phyloP scores from a whole-genome alignment of 2,888 invertebrate species.

The Lasioglossum zephyrum region DNA sequence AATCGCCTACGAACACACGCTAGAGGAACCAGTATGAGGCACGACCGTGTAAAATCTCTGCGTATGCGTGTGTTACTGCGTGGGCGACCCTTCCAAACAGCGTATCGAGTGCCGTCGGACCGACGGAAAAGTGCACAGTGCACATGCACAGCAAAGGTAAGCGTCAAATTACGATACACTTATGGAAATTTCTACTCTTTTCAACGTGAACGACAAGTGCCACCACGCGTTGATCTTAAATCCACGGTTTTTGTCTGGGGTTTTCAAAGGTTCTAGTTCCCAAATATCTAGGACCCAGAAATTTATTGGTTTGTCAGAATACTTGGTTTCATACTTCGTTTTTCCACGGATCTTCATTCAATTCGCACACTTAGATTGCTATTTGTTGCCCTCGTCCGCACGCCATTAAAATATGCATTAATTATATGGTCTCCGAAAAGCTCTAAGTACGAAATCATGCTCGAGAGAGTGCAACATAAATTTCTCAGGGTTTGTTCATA shows the following conservation, averaged over 20 bases:
- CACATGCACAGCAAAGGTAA: constrained; percentile 19
- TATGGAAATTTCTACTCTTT: constrained; percentile 11
- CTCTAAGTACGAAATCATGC: too few relatives aligned
- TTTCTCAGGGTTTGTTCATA: too few relatives aligned
- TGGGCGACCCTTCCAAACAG: constrained; percentile 65
- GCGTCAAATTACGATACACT: constrained; percentile 42
- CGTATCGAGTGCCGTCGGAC: constrained; percentile 63
- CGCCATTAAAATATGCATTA: too few relatives aligned
- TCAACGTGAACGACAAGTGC: neutral
- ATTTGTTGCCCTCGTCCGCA: too few relatives aligned
- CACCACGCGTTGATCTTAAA: neutral
- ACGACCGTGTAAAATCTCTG: constrained; percentile 17
- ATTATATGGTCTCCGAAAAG: too few relatives aligned
- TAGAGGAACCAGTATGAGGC: constrained; percentile 20
- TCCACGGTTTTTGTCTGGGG: neutral
- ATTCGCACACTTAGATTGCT: too few relatives aligned
- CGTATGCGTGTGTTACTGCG: constrained; percentile 56
- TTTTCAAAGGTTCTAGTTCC: neutral
- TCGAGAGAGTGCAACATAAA: too few relatives aligned
- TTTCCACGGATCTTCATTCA: too few relatives aligned
- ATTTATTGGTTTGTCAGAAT: too few relatives aligned
- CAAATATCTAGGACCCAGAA: neutral
- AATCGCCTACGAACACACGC: constrained; percentile 49
- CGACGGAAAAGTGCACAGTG: constrained; percentile 62
- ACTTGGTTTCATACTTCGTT: too few relatives aligned